Evolutionary conservation across 2,888 invertebrate species (phyloP), one percentile per base, ranked within the genome.

Genomic region (Acronicta leporina): DNA sequence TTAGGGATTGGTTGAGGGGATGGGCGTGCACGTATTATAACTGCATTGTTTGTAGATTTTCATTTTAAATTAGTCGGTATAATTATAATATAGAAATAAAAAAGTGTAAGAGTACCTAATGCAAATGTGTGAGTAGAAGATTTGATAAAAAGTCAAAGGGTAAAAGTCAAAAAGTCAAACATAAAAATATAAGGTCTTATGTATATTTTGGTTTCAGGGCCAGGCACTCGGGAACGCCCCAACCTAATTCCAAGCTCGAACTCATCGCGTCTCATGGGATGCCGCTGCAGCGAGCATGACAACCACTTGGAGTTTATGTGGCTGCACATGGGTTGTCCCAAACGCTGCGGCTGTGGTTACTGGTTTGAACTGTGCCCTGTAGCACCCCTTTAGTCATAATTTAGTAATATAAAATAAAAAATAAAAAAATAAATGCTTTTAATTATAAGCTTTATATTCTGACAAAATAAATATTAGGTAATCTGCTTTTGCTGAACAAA

Each of bases 241-340:
- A 97, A 96, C 77, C 80, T 96, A 71, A 95, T 98, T 46, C 97
- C 97, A n/a, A 97, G 97, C 64, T 94, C 96, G 48, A 95, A 95
- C 81, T 88, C 94, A 41, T 94, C 95, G 68, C 95, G 97, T 42
- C 88, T 97, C 44, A 89, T 98, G 65, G 97, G 96, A 25, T 98
- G 97, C 87, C 89, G 96, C 65, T 98, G 97, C 88, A 95, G 96
- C 84, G 96, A 96, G 66, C 60, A 80, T 45, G 80, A 84, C 68
- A 85, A 77, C 68, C 92, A 92, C 73, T 61, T 89, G 27, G 89
- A 91, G 76, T 94, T 75, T 77, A 91, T 94, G 84, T 88, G 87
- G 89, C 79, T 94, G 14, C 92, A 93, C 72, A 76, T 83, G 69
- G 87, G 88, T 40, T 84, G 84, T 51, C 92, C 91, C 27, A 91